Evolutionary conservation across 2,797 vertebrate species (phyloP).

Genomic region (Pseudochromis fuscus): DNA sequence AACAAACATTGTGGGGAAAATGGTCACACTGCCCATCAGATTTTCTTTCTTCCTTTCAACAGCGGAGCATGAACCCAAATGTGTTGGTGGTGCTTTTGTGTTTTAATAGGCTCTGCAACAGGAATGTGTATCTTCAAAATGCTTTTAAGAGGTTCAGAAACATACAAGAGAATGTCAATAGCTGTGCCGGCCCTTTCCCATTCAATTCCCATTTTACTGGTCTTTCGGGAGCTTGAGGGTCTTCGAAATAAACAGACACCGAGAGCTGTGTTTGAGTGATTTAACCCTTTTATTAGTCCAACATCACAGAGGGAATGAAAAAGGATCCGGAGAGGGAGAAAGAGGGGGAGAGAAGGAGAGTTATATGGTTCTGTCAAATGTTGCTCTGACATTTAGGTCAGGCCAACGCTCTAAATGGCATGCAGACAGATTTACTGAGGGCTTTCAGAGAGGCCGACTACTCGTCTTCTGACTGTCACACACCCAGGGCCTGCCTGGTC

Average conservation of each 20-base stretch:
- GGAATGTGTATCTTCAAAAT: constrained; percentile 10
- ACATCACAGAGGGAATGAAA: constrained; percentile 35
- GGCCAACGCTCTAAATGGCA: constrained; percentile 71
- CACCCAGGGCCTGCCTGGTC: constrained; percentile 38
- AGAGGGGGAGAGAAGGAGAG: constrained; percentile 43
- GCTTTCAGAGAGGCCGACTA: constrained; percentile 56
- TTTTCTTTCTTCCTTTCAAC: not conserved
- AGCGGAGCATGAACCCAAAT: not conserved
- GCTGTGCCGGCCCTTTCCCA: not conserved
- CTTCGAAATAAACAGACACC: constrained; percentile 31
- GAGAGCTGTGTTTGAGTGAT: constrained; percentile 41
- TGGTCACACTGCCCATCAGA: not conserved
- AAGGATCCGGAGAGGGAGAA: constrained; percentile 23
- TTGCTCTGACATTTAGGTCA: constrained; percentile 77
- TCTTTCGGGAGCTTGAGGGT: constrained; percentile 22
- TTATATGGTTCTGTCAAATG: constrained; percentile 69
- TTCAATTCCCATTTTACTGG: constrained; percentile 35
- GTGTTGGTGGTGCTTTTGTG: not conserved
- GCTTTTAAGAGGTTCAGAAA: constrained; percentile 12
- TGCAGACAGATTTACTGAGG: constrained; percentile 72
- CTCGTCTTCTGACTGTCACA: constrained; percentile 66
- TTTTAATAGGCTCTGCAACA: constrained; percentile 8
- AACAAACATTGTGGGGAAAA: not conserved
- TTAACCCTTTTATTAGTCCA: constrained; percentile 56
- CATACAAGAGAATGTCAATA: constrained; percentile 14